Percentiles rank a stretch among this genome's conserved stretches.
Conservation (phyloP, 2,888 invertebrate species). For the Hedya salicella region DNA sequence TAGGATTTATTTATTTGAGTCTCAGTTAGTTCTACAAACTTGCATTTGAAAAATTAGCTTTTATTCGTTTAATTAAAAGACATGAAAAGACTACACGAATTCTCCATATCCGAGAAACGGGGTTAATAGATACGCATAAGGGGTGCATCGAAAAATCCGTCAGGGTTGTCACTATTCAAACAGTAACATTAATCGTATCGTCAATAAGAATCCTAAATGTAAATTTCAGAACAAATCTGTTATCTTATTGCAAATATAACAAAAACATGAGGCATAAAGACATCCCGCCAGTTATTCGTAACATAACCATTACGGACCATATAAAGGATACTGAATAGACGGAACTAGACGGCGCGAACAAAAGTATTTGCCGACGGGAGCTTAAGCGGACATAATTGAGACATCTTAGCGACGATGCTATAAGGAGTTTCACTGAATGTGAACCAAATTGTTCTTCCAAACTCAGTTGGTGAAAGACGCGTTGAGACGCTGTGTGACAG, state of each 20-base stretch:
- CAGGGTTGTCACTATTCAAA: too few relatives aligned
- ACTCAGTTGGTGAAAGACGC: constrained; percentile 38
- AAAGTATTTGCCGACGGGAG: constrained; percentile 54
- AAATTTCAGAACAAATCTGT: constrained; percentile 1
- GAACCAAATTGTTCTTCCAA: constrained; percentile 55
- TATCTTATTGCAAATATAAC: constrained; percentile 7
- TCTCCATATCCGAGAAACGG: too few relatives aligned
- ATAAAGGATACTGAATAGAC: constrained; percentile 44
- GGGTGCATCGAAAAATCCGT: too few relatives aligned
- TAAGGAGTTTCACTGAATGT: constrained; percentile 57
- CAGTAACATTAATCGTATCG: background rate
- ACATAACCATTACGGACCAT: constrained; percentile 37
- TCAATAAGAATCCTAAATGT: background rate
- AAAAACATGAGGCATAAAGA: constrained; percentile 18
- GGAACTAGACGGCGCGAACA: constrained; percentile 50
- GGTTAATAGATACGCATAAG: too few relatives aligned
- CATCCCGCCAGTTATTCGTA: constrained; percentile 19
- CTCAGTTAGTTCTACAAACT: too few relatives aligned
- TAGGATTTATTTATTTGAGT: too few relatives aligned
- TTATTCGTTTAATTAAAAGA: too few relatives aligned
- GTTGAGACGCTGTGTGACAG: constrained; percentile 22
- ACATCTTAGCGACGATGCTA: constrained; percentile 57
- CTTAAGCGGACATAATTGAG: constrained; percentile 61
- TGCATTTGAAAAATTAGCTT: too few relatives aligned
- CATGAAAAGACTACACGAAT: too few relatives aligned